Percentiles rank a stretch among this genome's conserved stretches.
Evolutionary conservation across 2,888 invertebrate species (phyloP).

Genomic region (Perizoma affinitatum): DNA sequence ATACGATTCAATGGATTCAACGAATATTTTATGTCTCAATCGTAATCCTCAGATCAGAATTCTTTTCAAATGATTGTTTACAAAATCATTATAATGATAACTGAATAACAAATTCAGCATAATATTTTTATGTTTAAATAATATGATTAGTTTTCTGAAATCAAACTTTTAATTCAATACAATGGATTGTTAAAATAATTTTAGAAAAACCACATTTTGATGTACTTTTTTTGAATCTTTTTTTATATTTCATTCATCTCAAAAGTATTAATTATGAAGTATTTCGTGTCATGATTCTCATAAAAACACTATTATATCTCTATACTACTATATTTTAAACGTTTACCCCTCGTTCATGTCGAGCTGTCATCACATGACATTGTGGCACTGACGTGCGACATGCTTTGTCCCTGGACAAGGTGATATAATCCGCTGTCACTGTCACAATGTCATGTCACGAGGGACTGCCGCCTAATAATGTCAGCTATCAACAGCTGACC

Average conservation of each 20-base stretch:
- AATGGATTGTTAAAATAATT: too few species aligned
- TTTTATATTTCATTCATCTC: too few species aligned
- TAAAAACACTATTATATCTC: background rate
- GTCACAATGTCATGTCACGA: slow-evolving; percentile 15
- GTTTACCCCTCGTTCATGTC: slow-evolving; percentile 6
- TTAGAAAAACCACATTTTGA: too few species aligned
- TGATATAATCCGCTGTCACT: slow-evolving; percentile 18
- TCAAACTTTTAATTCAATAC: too few species aligned
- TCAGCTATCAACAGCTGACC: background rate
- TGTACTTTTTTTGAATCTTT: too few species aligned
- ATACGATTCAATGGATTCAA: too few species aligned
- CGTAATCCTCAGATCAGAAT: slow-evolving; percentile 39
- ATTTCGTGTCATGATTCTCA: too few species aligned
- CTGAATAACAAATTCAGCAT: slow-evolving; percentile 7
- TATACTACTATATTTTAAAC: background rate
- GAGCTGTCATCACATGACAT: slow-evolving; percentile 24
- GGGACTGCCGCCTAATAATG: slow-evolving; percentile 3
- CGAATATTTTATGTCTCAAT: too few species aligned
- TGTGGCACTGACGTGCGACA: slow-evolving; percentile 28
- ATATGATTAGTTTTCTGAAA: background rate
- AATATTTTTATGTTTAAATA: background rate
- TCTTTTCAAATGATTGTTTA: slow-evolving; percentile 19
- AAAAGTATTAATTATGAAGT: too few species aligned
- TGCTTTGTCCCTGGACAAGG: slow-evolving; percentile 20
- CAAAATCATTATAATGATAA: slow-evolving; percentile 12